Conservation (phyloP, 2,888 invertebrate species). For the Morpho helenor region DNA sequence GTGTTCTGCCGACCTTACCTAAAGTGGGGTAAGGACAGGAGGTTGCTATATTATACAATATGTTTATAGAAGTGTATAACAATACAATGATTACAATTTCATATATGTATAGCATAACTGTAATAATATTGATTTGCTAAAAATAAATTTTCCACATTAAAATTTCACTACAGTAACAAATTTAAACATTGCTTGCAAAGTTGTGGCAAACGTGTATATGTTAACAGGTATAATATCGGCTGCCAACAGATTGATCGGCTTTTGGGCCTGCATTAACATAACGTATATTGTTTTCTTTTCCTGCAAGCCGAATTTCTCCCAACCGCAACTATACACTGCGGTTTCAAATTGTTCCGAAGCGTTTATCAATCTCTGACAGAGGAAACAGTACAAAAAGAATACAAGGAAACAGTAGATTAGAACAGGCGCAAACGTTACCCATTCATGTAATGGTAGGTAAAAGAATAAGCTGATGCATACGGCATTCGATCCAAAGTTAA, state of each 20-base stretch:
- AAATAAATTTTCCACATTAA: slow-evolving; percentile 21
- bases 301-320: slow-evolving; percentile 56
- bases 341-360: slow-evolving; percentile 54
- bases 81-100: too few relatives aligned
- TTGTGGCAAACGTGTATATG: slow-evolving; percentile 61
- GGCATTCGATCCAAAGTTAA: slow-evolving; percentile 57
- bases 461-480: slow-evolving; percentile 55
- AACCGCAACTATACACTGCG: slow-evolving; percentile 60
- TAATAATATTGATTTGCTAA: too few relatives aligned
- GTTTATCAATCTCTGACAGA: slow-evolving; percentile 56
- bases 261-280: slow-evolving; percentile 55
- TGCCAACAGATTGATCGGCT: slow-evolving; percentile 50
- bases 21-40: too few relatives aligned
- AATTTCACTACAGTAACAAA: slow-evolving; percentile 62
- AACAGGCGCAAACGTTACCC: slow-evolving; percentile 51
- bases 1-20: too few relatives aligned
- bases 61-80: too few relatives aligned
- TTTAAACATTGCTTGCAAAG: slow-evolving; percentile 57
- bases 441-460: slow-evolving; percentile 47
- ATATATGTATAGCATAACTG: too few relatives aligned
- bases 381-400: slow-evolving; percentile 61
- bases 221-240: slow-evolving; percentile 65
- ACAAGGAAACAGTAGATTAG: slow-evolving; percentile 51
- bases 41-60: too few relatives aligned
- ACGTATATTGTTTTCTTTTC: slow-evolving; percentile 49